A percentile compares a stretch with the other conserved stretches of the same genome.
phyloP scores from a whole-genome alignment of 2,888 invertebrate genomes.

The Subacronicta megacephala region DNA sequence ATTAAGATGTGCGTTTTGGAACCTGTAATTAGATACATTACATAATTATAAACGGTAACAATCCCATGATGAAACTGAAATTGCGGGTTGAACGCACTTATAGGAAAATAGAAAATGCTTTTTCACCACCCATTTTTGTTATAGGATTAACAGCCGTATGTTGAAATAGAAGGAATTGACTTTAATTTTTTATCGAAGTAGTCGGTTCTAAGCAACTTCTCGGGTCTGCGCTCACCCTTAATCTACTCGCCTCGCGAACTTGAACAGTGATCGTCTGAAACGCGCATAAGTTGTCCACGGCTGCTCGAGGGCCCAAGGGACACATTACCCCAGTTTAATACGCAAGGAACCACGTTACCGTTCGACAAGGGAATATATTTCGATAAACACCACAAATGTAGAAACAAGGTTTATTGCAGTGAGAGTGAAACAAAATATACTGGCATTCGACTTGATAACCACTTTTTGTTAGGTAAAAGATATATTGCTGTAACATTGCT shows the following conservation, averaged over 20 bases:
- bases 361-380: constrained; percentile 54
- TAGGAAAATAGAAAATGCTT: no score
- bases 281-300: constrained; percentile 65
- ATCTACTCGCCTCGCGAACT: constrained; percentile 13
- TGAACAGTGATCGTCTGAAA: constrained; percentile 27
- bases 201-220: no score
- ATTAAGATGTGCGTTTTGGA: constrained; percentile 34
- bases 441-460: constrained; percentile 1
- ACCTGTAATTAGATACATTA: constrained; percentile 8
- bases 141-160: no score
- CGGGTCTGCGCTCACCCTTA: background rate
- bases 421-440: constrained; percentile 15
- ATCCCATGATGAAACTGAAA: background rate
- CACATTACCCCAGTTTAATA: constrained; percentile 72
- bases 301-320: constrained; percentile 68
- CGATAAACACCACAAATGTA: constrained; percentile 48
- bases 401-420: constrained; percentile 24
- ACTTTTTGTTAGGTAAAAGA: background rate
- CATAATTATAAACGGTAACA: background rate
- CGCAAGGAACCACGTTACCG: constrained; percentile 61
- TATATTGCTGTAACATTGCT: no score
- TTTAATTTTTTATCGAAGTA: no score
- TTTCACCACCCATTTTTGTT: no score
- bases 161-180: no score
- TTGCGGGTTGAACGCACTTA: no score